Evolutionary conservation across 2,113 vertebrate genomes (phyloP), one percentile per base, ranked within the genome.

Genomic region (Embiotoca jacksoni): DNA sequence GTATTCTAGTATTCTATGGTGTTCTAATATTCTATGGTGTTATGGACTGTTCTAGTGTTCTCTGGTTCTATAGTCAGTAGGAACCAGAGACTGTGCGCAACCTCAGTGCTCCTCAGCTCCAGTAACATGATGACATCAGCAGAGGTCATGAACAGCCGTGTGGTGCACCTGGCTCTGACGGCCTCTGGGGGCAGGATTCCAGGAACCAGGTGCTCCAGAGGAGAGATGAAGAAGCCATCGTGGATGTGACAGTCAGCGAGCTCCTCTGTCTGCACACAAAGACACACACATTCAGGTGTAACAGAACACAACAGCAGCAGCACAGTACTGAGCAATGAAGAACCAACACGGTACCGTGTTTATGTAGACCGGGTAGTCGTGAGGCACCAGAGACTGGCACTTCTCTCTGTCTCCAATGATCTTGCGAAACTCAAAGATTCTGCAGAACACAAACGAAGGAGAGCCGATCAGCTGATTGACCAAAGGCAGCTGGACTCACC

Each of bases 341-440:
- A 46, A 9, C 32, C 49, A n/a, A 37, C 10, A 31, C 6, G 14
- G 5, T 57, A 99, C 98, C 96, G 99, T 98, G 86, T 96, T 95
- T 59, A 98, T 95, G 75, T 95, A 93, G 50, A 99, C 96, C 1
- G 98, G 97, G 82, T 99, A 99, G 88, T 99, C 97, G 61, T 93
- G 94, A 0, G 97, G 96, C 81, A 99, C 96, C 83, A 99, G 85
- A 56, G 94, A 91, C 90, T 96, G 96, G 92, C 98, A 99, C 91
- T 87, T 97, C 79, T 98, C 97, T 82, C 97, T 92, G 92, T 99
- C 96, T 78, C 96, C 98, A 88, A 99, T 97, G 71, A 97, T 85
- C 83, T 98, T 99, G 86, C 98, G 95, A 90, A 99, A 99, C 92
- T 97, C 96, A 94, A 99, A 99, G 90, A 99, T 95, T 91, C 98